phyloP scores from a whole-genome alignment of 2,797 vertebrate genomes.

The Euthynnus affinis region DNA sequence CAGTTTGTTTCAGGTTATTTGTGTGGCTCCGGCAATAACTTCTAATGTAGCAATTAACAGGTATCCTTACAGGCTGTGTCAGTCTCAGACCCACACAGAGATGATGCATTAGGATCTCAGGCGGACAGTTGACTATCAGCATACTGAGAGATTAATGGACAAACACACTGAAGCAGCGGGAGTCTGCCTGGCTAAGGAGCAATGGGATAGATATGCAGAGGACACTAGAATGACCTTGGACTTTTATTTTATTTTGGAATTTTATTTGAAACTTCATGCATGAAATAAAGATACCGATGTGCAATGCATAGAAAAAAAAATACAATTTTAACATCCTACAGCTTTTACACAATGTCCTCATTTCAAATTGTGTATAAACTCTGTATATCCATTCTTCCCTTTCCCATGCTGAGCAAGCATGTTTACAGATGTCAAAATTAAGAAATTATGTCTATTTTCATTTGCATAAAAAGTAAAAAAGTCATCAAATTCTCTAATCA shows the following conservation, averaged over 20 bases:
- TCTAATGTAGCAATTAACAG: conserved; percentile 75
- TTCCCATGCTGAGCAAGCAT: background rate
- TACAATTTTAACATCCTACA: too few species aligned
- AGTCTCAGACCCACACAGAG: conserved; percentile 62
- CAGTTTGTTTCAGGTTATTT: conserved; percentile 56
- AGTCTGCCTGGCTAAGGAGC: conserved; percentile 23
- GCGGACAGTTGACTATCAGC: conserved; percentile 66
- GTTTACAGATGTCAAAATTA: too few species aligned
- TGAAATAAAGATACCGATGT: background rate
- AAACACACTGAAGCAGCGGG: conserved; percentile 55
- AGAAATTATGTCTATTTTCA: too few species aligned
- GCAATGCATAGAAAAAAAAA: background rate
- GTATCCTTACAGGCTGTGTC: conserved; percentile 64
- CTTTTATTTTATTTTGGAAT: background rate
- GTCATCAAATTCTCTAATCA: too few species aligned
- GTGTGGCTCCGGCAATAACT: conserved; percentile 56
- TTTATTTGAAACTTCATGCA: conserved; percentile 25
- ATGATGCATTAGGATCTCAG: conserved; percentile 77
- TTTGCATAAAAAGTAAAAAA: too few species aligned
- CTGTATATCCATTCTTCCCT: background rate
- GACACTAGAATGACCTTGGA: conserved; percentile 50
- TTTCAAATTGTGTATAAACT: background rate
- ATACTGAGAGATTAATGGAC: conserved; percentile 69
- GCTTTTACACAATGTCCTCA: too few species aligned
- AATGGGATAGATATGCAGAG: conserved; percentile 20